These are phyloP conservation scores for Spheniscus mendiculus DNA, from an alignment of 2,113 vertebrate genomes.

Conservation along the genomic window DNA sequence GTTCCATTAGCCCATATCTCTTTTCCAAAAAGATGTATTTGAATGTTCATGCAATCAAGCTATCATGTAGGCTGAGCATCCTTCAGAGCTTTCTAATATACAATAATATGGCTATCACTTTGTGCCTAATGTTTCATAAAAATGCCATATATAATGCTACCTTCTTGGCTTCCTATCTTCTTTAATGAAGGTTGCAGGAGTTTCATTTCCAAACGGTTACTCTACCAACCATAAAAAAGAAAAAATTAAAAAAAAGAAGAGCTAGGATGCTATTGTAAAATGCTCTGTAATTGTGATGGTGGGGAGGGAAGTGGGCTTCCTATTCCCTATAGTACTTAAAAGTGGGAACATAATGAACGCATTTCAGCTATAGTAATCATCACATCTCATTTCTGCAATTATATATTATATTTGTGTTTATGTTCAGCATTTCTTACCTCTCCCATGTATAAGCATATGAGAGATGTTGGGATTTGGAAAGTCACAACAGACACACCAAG, in stretches of 20 bases:
- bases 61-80: background rate
- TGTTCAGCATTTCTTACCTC: background rate
- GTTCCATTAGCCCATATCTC: background rate
- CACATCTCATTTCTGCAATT: background rate
- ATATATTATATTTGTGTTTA: background rate
- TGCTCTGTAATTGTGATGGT: background rate
- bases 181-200: constrained; percentile 24
- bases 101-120: background rate
- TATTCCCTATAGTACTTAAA: background rate
- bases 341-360: background rate
- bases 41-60: background rate
- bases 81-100: constrained; percentile 3
- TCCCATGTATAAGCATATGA: background rate
- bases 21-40: background rate
- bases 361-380: background rate
- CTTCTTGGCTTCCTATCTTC: constrained; percentile 1
- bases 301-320: background rate
- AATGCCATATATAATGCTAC: background rate
- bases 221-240: background rate
- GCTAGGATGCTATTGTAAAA: background rate
- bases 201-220: constrained; percentile 17
- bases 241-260: background rate
- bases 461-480: background rate
- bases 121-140: constrained; percentile 41
- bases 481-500: background rate